Evolutionary conservation across 2,888 invertebrate species (phyloP).

Genomic region (Seira ritae): DNA sequence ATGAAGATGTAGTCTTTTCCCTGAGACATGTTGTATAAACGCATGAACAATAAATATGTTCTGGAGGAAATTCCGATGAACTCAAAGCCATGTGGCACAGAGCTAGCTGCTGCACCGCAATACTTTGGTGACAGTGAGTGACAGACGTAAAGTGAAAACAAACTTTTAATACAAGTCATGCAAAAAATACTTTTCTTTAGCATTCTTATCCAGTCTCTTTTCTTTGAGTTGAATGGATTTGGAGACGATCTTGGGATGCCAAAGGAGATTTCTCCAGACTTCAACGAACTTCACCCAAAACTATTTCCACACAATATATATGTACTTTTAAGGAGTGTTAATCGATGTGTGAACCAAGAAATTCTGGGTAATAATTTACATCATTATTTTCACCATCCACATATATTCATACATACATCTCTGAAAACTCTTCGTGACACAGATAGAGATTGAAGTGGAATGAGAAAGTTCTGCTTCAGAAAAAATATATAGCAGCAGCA

Average conservation of each 20-base stretch:
- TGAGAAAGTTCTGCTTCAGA: not conserved
- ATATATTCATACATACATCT: no score
- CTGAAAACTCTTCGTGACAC: no score
- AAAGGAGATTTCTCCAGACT: not conserved
- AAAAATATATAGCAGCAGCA: not conserved
- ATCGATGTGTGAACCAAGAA: slow-evolving; percentile 1
- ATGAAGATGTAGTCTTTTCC: not conserved
- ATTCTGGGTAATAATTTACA: not conserved
- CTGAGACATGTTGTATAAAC: not conserved
- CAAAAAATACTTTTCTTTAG: not conserved
- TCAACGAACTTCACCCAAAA: not conserved
- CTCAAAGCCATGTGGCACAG: not conserved
- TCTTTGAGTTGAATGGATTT: not conserved
- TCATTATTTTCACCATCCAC: not conserved
- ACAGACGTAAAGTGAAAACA: slow-evolving; percentile 7
- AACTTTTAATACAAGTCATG: not conserved
- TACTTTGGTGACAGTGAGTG: slow-evolving; percentile 1
- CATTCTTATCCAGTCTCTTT: not conserved
- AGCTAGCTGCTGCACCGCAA: not conserved
- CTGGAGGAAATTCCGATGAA: not conserved
- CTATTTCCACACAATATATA: not conserved
- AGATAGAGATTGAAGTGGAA: no score
- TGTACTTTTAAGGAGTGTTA: not conserved
- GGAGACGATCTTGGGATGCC: not conserved
- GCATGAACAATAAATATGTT: not conserved